phyloP scores from a whole-genome alignment of 2,888 invertebrate genomes.

The Protophormia terraenovae region DNA sequence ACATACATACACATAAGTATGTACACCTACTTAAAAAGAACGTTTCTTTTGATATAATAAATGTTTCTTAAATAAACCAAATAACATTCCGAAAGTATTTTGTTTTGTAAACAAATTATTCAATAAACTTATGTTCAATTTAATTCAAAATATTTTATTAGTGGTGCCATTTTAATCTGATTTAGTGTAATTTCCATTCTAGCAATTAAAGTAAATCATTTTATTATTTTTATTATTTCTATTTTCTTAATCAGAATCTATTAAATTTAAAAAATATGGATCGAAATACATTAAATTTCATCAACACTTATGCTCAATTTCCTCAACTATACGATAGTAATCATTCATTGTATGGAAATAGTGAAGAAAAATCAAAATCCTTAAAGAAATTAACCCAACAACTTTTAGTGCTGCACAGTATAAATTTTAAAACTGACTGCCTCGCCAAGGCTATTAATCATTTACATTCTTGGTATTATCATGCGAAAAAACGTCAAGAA shows the following conservation, averaged over 20 bases:
- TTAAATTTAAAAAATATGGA: not conserved
- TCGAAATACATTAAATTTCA: constrained; percentile 69
- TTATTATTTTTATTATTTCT: not conserved
- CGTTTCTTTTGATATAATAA: no score
- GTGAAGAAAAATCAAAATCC: constrained; percentile 69
- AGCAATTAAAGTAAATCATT: no score
- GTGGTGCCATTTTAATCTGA: no score
- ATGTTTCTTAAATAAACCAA: no score
- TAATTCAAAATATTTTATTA: no score
- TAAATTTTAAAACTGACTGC: constrained; percentile 70
- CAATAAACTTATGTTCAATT: no score
- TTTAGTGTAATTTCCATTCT: no score
- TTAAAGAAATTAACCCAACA: constrained; percentile 71
- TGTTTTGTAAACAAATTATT: no score
- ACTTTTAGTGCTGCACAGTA: constrained; percentile 43
- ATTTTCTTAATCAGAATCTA: not conserved
- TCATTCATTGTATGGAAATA: constrained; percentile 69
- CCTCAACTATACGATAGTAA: constrained; percentile 72
- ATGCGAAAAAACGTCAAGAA: constrained; percentile 36
- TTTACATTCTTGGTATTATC: constrained; percentile 73
- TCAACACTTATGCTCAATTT: constrained; percentile 71
- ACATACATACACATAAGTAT: no score
- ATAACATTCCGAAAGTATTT: no score
- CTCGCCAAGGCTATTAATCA: constrained; percentile 72
- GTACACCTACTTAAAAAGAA: no score